Conservation (phyloP, 1,140 invertebrate species). For the Drosophila navojoa region DNA sequence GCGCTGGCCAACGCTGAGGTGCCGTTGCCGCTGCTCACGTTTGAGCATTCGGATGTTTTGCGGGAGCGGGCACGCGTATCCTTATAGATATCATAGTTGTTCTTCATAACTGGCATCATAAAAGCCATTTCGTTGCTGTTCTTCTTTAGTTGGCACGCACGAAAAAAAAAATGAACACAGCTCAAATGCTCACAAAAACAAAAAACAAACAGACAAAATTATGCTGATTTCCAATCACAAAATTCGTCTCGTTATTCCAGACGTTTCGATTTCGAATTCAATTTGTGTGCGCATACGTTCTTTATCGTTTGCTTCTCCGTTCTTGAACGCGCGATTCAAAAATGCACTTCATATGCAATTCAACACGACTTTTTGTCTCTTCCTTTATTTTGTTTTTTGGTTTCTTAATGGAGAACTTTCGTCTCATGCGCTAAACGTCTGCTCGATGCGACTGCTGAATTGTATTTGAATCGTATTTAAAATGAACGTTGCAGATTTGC, state of each 20-base stretch:
- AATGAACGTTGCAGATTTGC: slow-evolving; percentile 38
- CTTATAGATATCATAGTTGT: slow-evolving; percentile 96
- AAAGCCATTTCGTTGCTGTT: slow-evolving; percentile 89
- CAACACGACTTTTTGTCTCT: slow-evolving; percentile 19
- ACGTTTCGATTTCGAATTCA: slow-evolving; percentile 27
- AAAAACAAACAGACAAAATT: not conserved
- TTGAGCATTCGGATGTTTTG: slow-evolving; percentile 89
- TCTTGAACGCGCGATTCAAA: slow-evolving; percentile 9
- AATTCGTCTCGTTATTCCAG: slow-evolving; percentile 1
- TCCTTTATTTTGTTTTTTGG: not conserved
- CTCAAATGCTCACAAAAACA: not conserved
- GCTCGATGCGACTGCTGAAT: slow-evolving; percentile 37
- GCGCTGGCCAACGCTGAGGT: slow-evolving; percentile 76
- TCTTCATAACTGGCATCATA: slow-evolving; percentile 96
- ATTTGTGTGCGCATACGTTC: not conserved
- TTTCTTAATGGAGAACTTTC: slow-evolving; percentile 6
- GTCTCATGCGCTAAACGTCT: slow-evolving; percentile 32
- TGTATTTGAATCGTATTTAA: slow-evolving; percentile 48
- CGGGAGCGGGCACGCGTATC: slow-evolving; percentile 88
- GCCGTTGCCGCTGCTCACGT: slow-evolving; percentile 53
- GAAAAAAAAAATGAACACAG: slow-evolving; percentile 17
- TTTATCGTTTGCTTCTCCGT: slow-evolving; percentile 6
- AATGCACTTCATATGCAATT: slow-evolving; percentile 22
- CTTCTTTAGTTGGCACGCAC: slow-evolving; percentile 14
- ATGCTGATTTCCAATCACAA: not conserved